Percentiles rank a stretch among this genome's conserved stretches.
These are phyloP conservation scores for Coccyzus lansbergi DNA, from an alignment of 2,797 vertebrate species.

Conservation along the genomic window DNA sequence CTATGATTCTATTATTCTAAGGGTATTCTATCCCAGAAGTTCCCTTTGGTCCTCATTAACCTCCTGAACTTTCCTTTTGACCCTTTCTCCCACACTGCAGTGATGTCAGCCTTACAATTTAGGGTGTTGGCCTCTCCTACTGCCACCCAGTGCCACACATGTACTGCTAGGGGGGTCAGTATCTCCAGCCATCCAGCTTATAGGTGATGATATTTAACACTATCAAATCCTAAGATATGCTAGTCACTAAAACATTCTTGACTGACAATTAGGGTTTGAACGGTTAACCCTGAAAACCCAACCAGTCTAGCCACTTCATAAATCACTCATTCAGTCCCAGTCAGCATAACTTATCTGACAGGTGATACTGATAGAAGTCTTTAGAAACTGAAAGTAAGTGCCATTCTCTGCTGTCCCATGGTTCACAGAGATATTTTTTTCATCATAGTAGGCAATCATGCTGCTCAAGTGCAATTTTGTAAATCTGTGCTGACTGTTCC, in stretches of 20 bases:
- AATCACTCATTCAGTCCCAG: background rate
- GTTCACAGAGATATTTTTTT: background rate
- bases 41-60: background rate
- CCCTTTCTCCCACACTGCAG: background rate
- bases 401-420: background rate
- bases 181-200: background rate
- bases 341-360: background rate
- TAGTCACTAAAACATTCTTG: background rate
- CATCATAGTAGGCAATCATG: background rate
- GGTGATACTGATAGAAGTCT: background rate
- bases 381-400: background rate
- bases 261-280: background rate
- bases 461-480: background rate
- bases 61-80: background rate
- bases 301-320: background rate
- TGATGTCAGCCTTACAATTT: background rate
- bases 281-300: background rate
- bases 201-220: background rate
- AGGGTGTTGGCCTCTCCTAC: background rate
- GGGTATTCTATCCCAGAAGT: background rate
- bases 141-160: background rate
- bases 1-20: no score
- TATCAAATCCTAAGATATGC: background rate
- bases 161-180: background rate
- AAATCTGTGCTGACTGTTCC: background rate